Percentiles rank a stretch among this genome's conserved stretches.
These are phyloP conservation scores for Petaurus breviceps DNA, from an alignment of 2,113 vertebrate species.

Conservation along the genomic window DNA sequence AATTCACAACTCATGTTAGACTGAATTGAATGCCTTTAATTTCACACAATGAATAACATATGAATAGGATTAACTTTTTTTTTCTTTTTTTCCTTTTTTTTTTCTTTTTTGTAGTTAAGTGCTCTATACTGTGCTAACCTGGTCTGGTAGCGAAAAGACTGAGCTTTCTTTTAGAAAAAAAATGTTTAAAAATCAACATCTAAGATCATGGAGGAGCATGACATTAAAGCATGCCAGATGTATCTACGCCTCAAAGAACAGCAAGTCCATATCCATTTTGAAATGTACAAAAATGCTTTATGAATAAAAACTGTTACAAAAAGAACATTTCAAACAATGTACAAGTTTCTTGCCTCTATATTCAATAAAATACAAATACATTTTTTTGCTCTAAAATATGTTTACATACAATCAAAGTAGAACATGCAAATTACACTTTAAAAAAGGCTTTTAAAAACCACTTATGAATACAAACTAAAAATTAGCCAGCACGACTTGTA, in stretches of 20 bases:
- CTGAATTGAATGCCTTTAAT: slow-evolving; percentile 95
- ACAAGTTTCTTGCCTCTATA: slow-evolving; percentile 97
- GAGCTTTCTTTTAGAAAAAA: slow-evolving; percentile 97
- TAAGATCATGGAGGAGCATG: slow-evolving; percentile 99
- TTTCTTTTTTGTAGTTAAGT: slow-evolving; percentile 96
- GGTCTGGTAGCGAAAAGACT: slow-evolving; percentile 96
- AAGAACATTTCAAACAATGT: slow-evolving; percentile 99
- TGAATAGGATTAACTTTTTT: slow-evolving; percentile 98
- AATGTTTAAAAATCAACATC: slow-evolving; percentile 94
- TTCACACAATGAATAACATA: slow-evolving; percentile 99
- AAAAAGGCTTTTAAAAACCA: slow-evolving; percentile 98
- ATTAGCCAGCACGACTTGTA: slow-evolving; percentile 95
- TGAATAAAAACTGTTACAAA: slow-evolving; percentile 99
- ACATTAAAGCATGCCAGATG: slow-evolving; percentile 97
- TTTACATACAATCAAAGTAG: slow-evolving; percentile 99
- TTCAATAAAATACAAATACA: slow-evolving; percentile 99
- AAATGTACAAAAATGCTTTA: slow-evolving; percentile 99
- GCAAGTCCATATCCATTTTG: slow-evolving; percentile 89
- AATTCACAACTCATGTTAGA: slow-evolving; percentile 88
- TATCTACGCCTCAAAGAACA: slow-evolving; percentile 90
- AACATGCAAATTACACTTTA: slow-evolving; percentile 98
- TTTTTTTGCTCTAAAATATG: slow-evolving; percentile 99
- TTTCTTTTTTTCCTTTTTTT: slow-evolving; percentile 84
- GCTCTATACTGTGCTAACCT: slow-evolving; percentile 98
- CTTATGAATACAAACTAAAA: slow-evolving; percentile 99